Evolutionary conservation across 1,140 invertebrate species (phyloP).

Genomic region (Dendrolimus kikuchii): DNA sequence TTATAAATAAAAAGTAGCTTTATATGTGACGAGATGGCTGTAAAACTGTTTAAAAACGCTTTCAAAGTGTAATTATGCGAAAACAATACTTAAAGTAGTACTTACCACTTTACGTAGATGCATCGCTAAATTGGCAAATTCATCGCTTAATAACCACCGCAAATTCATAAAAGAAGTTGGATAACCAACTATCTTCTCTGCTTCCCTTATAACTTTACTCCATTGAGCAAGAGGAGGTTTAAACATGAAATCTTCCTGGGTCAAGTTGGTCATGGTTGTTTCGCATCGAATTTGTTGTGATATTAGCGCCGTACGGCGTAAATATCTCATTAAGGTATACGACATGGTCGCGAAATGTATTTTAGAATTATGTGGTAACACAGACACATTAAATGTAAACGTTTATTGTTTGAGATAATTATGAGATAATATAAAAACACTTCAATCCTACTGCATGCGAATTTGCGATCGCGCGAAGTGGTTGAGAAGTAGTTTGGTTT

Average conservation of each 20-base stretch:
- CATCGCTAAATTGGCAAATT: slow-evolving; percentile 90
- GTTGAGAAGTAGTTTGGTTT: no score
- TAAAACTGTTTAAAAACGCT: no score
- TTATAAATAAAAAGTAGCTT: no score
- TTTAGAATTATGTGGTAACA: not conserved
- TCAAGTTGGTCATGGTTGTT: slow-evolving; percentile 54
- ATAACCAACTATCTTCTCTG: slow-evolving; percentile 94
- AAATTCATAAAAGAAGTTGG: slow-evolving; percentile 92
- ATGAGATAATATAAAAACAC: slow-evolving; percentile 8
- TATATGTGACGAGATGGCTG: no score
- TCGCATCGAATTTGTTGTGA: slow-evolving; percentile 42
- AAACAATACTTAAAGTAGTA: slow-evolving; percentile 11
- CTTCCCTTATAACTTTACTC: slow-evolving; percentile 78
- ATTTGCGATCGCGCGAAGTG: slow-evolving; percentile 12
- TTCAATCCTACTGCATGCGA: slow-evolving; percentile 12
- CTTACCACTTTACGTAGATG: slow-evolving; percentile 88
- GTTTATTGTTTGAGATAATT: slow-evolving; percentile 1
- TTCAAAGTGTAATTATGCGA: no score
- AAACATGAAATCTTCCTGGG: slow-evolving; percentile 55
- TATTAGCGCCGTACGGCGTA: slow-evolving; percentile 40
- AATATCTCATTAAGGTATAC: slow-evolving; percentile 47
- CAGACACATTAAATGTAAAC: slow-evolving; percentile 10
- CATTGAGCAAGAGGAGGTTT: slow-evolving; percentile 55
- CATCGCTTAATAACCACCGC: slow-evolving; percentile 89
- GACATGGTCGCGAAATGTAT: slow-evolving; percentile 31